Evolutionary conservation across 2,888 invertebrate species (phyloP).

Genomic region (Xanthia icteritia): DNA sequence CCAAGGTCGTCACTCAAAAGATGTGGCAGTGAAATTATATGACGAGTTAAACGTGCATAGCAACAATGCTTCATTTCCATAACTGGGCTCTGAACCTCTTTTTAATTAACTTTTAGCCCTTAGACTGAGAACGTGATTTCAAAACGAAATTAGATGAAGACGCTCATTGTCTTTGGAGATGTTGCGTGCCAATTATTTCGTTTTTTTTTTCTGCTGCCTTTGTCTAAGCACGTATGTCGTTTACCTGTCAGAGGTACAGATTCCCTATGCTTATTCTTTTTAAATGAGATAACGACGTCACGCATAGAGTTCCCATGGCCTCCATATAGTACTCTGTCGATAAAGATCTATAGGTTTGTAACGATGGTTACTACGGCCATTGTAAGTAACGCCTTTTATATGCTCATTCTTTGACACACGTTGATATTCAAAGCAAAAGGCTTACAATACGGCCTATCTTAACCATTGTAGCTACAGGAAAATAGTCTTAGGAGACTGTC

Average conservation of each 20-base stretch:
- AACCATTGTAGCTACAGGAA: too few species aligned
- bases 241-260: constrained; percentile 42
- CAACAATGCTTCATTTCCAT: constrained; percentile 85
- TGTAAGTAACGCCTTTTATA: constrained; percentile 51
- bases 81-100: constrained; percentile 76
- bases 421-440: constrained; percentile 16
- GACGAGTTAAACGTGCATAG: constrained; percentile 77
- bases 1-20: constrained; percentile 73
- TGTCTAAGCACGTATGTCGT: constrained; percentile 57
- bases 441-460: neutral
- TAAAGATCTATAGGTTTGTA: constrained; percentile 67
- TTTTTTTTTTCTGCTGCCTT: constrained; percentile 39
- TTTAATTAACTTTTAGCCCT: constrained; percentile 80
- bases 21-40: constrained; percentile 75
- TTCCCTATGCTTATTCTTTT: constrained; percentile 56
- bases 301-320: constrained; percentile 67
- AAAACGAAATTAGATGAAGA: constrained; percentile 60
- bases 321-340: constrained; percentile 60
- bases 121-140: constrained; percentile 68
- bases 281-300: constrained; percentile 62
- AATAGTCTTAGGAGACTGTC: too few species aligned
- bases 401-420: constrained; percentile 2
- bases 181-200: constrained; percentile 56
- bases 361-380: constrained; percentile 50
- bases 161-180: constrained; percentile 57